Base-by-base conservation (phyloP, 2,113 vertebrate species). In the Nicator chloris region DNA sequence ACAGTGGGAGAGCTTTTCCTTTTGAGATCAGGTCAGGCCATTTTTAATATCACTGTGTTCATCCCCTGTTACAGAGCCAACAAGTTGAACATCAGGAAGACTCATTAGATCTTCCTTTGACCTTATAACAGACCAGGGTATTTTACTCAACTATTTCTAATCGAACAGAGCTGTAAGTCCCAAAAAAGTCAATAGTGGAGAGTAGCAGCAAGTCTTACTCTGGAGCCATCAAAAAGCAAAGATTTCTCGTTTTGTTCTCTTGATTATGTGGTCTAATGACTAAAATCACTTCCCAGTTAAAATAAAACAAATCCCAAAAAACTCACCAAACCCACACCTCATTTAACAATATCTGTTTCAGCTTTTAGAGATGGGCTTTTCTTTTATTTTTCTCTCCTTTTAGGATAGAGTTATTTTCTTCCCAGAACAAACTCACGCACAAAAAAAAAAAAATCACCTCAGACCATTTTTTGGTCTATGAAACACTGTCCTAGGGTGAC, bases 1-100 rank as follows among this genome's bases (percentile, higher is more conserved):
- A 95, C 45, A 21, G 49, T 24, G 61, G 71, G 84, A 66, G 33
- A 35, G 49, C 30, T 95, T 82, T 95, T 56, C 37, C 72, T 87
- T 84, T 35, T 2, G 13, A 75, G 81, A 73, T 13, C 5, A 4
- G 37, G 54, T 50, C 54, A 87, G 79, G 75, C 87, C 2, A 44
- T 65, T 95, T 88, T 94, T 76, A 94, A 69, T 71, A 95, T 54
- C 61, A 45, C 63, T 27, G 44, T 71, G 53, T n/a, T 93, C 88
- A 57, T 84, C n/a, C 53, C 14, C 76, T 68, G 84, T 91, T 88
- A 64, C 1, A 54, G 66, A 49, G 72, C 45, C 80, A 88, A 71
- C 56, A 83, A 73, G n/a, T 0, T 71, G 53, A 81, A 75, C 39
- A 64, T 44, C 79, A 80, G 78, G 56, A 88, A 73, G 35, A 77